Base-by-base conservation (phyloP, 2,888 invertebrate genomes). In the Ptilodon capucinus region DNA sequence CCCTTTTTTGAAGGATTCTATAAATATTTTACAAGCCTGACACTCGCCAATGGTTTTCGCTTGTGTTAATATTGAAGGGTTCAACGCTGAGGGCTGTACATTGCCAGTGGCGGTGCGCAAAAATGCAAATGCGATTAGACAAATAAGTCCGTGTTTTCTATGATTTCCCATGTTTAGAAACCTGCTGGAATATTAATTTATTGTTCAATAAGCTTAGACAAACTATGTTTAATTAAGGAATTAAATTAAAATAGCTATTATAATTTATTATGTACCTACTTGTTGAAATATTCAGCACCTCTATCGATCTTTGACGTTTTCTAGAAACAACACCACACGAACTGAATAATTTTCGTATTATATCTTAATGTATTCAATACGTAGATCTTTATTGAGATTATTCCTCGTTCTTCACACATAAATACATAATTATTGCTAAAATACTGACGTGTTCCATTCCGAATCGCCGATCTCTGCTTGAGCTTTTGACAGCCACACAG, bases 1-100 rank as follows among this genome's bases (percentile, higher is more conserved):
- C 2, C 97, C 97, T 93, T 93, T 93, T 74, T 94, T 93, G 69
- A 97, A 96, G 0, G 97, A 97, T 23, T 94, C 93, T 2, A 94
- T 92, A 44, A 96, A 92, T 57, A 93, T 76, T 74, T 92, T 94
- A 76, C 97, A 97, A 0, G 95, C 93, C 67, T 94, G 94, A 81
- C 97, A 97, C 5, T 96, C 95, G 9, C 96, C 95, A 41, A 95
- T 81, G 57, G 81, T 91, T 23, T 91, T 88, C 9, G 91, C 75
- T 54, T 76, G 80, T 8, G 72, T 76, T 32, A 88, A 54, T 35
- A 85, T 60, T 30, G 63, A 68, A 25, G 84, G 77, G 47, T 85
- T 78, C 1, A 87, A 57, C 0, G 68, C 54, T 2, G 81, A 76
- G 3, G 79, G 77, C 49, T 80, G 77, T 1, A 77, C 54, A 39